Evolutionary conservation across 2,888 invertebrate species (phyloP), one percentile per base, ranked within the genome.

Genomic region (Taphrorychus bicolor): DNA sequence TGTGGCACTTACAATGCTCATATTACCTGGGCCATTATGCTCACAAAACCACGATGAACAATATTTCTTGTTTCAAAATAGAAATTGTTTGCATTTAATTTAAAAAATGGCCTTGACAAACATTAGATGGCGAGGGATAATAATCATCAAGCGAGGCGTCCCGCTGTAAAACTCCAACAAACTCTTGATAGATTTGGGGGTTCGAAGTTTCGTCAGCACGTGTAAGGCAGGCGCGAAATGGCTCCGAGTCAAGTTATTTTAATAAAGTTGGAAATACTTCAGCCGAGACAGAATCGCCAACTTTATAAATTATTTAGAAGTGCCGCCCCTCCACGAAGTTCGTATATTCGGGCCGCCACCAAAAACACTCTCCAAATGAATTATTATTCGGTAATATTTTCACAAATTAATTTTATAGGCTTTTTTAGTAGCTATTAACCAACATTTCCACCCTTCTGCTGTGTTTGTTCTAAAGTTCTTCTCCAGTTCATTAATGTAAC

Each of bases 251-350:
- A 56, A 66, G 54, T 60, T 66, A 60, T 66, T 66, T 66, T 60
- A 66, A 60, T 59, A 66, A 66, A 66, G 65, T 53, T 54, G 49
- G 59, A 65, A 59, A 59, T 54, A 59, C 59, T 65, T 59, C 52
- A 17, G 21, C 41, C 32, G 53, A 58, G 59, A 45, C 57, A 24
- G 52, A 59, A 59, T 59, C 45, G 56, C 23, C 65, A 59, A 65
- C 59, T 65, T 65, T 59, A 54, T 65, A 59, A 65, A 59, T 59
- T 59, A 65, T 65, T 65, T 52, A 57, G 49, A 51, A 63, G 49
- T 63, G 9, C 14, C 40, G 42, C n/a, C 21, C 21, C 57, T 24
- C 57, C 41, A 63, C 49, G 57, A 63, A 57, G 51, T 57, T 63
- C 49, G 56, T 57, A 41, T 40, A 32, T 32, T 32, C 7, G 32